phyloP scores from a whole-genome alignment of 2,113 vertebrate species.

The Coptodon rendalli region DNA sequence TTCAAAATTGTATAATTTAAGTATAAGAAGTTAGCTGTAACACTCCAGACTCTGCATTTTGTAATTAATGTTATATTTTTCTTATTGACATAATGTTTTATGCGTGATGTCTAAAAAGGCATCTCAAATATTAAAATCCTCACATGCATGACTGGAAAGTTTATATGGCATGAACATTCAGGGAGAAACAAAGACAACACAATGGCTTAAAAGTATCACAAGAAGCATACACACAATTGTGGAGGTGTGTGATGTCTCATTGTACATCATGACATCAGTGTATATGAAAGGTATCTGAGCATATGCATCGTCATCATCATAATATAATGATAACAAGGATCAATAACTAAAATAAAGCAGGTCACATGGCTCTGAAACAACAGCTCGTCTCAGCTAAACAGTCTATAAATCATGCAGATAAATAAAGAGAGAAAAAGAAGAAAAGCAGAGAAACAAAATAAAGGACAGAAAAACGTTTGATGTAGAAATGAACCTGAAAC shows the following conservation, averaged over 20 bases:
- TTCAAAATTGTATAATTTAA: neutral
- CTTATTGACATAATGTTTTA: neutral
- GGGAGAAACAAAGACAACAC: neutral
- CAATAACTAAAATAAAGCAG: neutral
- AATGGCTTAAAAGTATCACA: neutral
- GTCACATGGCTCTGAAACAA: neutral
- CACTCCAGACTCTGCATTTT: neutral
- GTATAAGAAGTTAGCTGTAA: neutral
- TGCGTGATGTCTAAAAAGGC: neutral
- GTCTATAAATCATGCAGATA: neutral
- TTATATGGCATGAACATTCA: neutral
- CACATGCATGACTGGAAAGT: neutral
- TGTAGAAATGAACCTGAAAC: neutral
- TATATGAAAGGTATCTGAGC: neutral
- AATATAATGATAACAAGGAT: neutral
- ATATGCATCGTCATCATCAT: neutral
- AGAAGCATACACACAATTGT: neutral
- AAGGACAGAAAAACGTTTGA: neutral
- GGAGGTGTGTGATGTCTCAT: neutral
- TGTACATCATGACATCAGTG: neutral
- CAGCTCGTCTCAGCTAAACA: neutral
- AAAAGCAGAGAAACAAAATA: neutral
- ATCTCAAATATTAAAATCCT: neutral
- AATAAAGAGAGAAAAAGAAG: neutral
- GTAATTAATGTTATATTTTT: neutral